phyloP scores from a whole-genome alignment of 2,113 vertebrate species.

The Ageneiosus marmoratus region DNA sequence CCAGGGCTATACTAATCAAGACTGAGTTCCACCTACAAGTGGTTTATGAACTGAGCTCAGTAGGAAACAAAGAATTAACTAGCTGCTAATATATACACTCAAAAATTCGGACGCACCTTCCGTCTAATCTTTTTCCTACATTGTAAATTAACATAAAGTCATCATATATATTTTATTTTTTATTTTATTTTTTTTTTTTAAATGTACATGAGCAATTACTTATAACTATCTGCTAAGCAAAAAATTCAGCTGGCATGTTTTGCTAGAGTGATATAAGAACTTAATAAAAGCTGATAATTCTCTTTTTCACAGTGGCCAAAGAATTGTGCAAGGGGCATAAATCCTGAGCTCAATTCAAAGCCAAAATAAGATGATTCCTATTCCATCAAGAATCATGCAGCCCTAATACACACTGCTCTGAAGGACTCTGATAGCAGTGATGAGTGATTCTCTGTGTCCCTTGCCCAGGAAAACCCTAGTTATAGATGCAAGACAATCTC shows the following conservation, averaged over 20 bases:
- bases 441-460: neutral
- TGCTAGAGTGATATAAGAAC: neutral
- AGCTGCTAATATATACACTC: slow-evolving; percentile 3
- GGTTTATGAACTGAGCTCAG: neutral
- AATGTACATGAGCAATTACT: neutral
- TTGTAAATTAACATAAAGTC: too few relatives aligned
- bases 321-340: neutral
- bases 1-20: neutral
- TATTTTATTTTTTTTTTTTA: too few relatives aligned
- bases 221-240: neutral
- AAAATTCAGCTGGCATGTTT: neutral
- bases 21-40: neutral
- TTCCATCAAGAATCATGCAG: neutral
- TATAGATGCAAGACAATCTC: slow-evolving; percentile 36
- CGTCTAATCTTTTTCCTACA: too few relatives aligned
- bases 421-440: neutral
- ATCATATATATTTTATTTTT: too few relatives aligned
- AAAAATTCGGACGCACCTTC: too few relatives aligned
- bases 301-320: neutral
- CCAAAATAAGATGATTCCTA: neutral
- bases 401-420: neutral
- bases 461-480: slow-evolving; percentile 10
- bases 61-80: too few relatives aligned
- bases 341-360: neutral
- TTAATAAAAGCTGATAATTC: neutral